phyloP scores from a whole-genome alignment of 2,797 vertebrate genomes.

The Toxotes lorentzi region DNA sequence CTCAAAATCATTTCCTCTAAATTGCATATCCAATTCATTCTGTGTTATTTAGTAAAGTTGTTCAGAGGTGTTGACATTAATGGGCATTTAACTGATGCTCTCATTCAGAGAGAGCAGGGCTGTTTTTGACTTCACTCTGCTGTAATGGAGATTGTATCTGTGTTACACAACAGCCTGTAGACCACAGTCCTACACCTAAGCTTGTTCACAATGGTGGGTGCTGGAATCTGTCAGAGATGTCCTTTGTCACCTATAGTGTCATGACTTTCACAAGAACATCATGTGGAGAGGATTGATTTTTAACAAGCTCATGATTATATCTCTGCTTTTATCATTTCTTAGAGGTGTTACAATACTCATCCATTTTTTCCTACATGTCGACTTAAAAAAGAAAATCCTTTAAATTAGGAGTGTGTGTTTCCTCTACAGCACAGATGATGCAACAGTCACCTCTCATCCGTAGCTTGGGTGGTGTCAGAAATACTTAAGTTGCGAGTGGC shows the following conservation, averaged over 20 bases:
- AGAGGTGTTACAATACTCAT: not conserved
- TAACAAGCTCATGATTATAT: not conserved
- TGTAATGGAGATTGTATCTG: slow-evolving; percentile 38
- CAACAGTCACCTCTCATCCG: not conserved
- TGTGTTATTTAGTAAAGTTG: not conserved
- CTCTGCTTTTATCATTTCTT: not conserved
- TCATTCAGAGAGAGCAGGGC: not conserved
- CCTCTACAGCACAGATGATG: no score
- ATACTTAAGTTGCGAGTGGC: not conserved
- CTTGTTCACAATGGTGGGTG: not conserved
- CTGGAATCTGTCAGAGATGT: not conserved
- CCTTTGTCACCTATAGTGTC: not conserved
- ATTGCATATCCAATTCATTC: slow-evolving; percentile 2
- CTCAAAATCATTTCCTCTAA: not conserved
- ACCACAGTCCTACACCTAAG: not conserved
- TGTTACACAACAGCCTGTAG: slow-evolving; percentile 27
- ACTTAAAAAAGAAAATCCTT: not conserved
- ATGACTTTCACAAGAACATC: not conserved
- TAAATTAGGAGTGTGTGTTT: not conserved
- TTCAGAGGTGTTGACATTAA: slow-evolving; percentile 14
- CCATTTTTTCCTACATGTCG: not conserved
- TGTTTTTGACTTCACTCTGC: slow-evolving; percentile 18
- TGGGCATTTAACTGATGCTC: slow-evolving; percentile 20
- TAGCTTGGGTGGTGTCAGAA: not conserved
- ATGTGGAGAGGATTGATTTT: not conserved